Evolutionary conservation across 2,888 invertebrate species (phyloP), one percentile per base, ranked within the genome.

Genomic region (Electrophaes corylata): DNA sequence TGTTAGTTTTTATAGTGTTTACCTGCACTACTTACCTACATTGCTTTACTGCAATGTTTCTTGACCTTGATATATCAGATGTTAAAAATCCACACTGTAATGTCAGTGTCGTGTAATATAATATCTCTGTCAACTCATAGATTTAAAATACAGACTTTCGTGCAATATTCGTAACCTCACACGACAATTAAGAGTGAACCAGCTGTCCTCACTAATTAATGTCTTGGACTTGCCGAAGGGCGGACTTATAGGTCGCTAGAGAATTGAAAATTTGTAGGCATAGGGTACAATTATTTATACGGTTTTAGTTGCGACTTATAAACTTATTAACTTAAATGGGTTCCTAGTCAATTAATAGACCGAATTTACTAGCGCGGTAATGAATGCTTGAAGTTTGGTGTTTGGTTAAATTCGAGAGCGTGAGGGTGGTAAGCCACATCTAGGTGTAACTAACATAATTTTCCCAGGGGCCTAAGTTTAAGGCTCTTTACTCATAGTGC

Each of bases 231-330:
- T 73, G 72, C 72, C 73, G 63, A 80, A 80, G 80, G 82, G 80
- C 60, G 71, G 70, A 72, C 72, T 78, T 78, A 83, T 73, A 61
- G 81, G 72, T 54, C 84, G 78, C 79, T 3, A 56, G 71, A 78
- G 84, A 79, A 69, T 80, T 73, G 73, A 68, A 73, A 79, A 81
- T 83, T 84, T 80, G 81, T 77, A 73, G 75, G 70, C 71, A 70
- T 67, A 67, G 68, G 69, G 70, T 70, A 66, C 64, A 67, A 67
- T 76, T 76, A 76, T 78, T 79, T 78, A 79, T 75, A 74, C 72
- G 75, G 70, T 73, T 70, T 73, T 72, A 76, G 76, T 76, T 73
- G 67, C 65, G 70, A 72, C 69, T 71, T 73, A 74, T 70, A 61
- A 53, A 61, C 51, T 66, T 65, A 71, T 65, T 51, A 52, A 57